Percentiles rank a stretch among this genome's conserved stretches.
These are phyloP conservation scores for Centroberyx gerrardi DNA, from an alignment of 2,797 vertebrate genomes.

Conservation along the genomic window DNA sequence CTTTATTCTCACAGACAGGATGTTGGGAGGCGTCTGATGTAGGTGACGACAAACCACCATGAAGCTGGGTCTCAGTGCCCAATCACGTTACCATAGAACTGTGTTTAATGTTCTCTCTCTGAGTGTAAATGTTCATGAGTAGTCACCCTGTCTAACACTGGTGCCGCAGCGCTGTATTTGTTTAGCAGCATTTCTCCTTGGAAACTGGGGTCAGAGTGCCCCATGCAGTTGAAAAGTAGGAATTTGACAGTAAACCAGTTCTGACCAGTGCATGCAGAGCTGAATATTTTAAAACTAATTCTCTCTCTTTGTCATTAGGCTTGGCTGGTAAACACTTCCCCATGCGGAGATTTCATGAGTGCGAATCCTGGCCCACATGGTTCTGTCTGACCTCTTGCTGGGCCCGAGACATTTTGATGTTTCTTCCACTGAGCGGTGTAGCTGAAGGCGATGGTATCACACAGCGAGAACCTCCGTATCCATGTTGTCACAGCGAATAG, in stretches of 20 bases:
- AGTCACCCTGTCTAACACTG: constrained; percentile 51
- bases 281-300: constrained; percentile 40
- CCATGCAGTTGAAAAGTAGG: constrained; percentile 44
- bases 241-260: constrained; percentile 48
- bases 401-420: constrained; percentile 14
- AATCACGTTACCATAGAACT: constrained; percentile 36
- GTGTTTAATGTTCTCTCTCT: constrained; percentile 58
- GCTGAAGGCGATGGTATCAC: constrained; percentile 31
- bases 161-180: constrained; percentile 65
- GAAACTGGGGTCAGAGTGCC: constrained; percentile 55
- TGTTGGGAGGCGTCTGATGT: constrained; percentile 42
- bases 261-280: constrained; percentile 32
- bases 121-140: constrained; percentile 57
- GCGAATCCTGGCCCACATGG: constrained; percentile 7
- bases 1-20: constrained; percentile 40
- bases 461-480: constrained; percentile 33
- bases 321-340: constrained; percentile 22
- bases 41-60: constrained; percentile 75
- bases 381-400: constrained; percentile 17
- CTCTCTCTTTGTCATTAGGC: neutral
- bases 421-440: constrained; percentile 29
- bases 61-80: constrained; percentile 55
- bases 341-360: neutral
- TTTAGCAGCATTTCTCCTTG: constrained; percentile 63
- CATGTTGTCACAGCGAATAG: constrained; percentile 40